Percentiles rank a stretch among this genome's conserved stretches.
Conservation (phyloP, 2,797 vertebrate genomes). For the Lagodon rhomboides region DNA sequence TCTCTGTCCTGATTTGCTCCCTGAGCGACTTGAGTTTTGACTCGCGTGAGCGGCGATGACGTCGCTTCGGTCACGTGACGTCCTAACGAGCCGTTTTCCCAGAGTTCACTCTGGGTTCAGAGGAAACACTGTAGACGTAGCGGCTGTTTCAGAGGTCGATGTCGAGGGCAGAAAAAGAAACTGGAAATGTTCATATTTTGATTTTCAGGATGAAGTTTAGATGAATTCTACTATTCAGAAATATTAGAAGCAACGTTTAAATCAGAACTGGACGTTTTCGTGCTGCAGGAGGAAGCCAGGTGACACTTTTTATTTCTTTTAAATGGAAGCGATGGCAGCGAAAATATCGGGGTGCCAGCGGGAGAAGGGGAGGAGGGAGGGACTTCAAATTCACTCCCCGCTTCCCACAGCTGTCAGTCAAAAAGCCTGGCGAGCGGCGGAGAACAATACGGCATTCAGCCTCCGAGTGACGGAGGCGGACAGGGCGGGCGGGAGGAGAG, state of each 20-base stretch:
- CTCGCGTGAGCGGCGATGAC: slow-evolving; percentile 13
- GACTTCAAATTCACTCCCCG: slow-evolving; percentile 36
- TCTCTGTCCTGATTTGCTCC: background rate
- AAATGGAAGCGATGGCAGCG: slow-evolving; percentile 28
- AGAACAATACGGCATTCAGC: slow-evolving; percentile 73
- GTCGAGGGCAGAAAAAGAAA: background rate
- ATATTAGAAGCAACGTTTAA: background rate
- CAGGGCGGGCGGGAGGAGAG: slow-evolving; percentile 33
- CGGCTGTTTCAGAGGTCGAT: too few relatives aligned
- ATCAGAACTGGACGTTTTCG: background rate
- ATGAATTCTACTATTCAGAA: too few relatives aligned
- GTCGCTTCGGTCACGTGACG: background rate
- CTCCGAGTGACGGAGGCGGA: slow-evolving; percentile 68
- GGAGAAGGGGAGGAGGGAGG: slow-evolving; percentile 3
- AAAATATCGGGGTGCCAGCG: background rate
- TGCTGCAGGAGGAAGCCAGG: background rate
- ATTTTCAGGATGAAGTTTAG: background rate
- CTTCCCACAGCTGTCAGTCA: slow-evolving; percentile 70
- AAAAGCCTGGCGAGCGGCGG: slow-evolving; percentile 37
- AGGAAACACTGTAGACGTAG: slow-evolving; percentile 10
- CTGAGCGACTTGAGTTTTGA: background rate
- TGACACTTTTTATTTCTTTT: slow-evolving; percentile 40
- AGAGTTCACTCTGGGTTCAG: background rate
- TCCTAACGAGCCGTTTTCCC: background rate
- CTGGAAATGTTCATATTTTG: background rate